Percentiles rank a stretch among this genome's conserved stretches.
These are phyloP conservation scores for Nasonia vitripennis DNA, from an alignment of 1,140 invertebrate genomes.

Conservation along the genomic window DNA sequence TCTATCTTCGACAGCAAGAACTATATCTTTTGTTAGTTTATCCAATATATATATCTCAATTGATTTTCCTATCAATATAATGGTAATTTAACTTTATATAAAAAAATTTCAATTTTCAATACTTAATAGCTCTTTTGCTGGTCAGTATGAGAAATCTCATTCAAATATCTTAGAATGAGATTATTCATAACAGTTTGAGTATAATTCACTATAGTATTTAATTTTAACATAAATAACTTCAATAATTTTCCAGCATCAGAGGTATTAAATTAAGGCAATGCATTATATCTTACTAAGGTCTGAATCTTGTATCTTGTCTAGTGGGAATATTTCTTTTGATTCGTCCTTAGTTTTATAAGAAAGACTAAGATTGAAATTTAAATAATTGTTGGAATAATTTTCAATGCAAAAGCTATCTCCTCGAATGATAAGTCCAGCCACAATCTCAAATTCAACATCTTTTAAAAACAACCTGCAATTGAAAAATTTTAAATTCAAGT, in stretches of 20 bases:
- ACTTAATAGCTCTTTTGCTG: conserved; percentile 33
- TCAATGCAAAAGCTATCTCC: conserved; percentile 50
- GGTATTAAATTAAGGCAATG: conserved; percentile 16
- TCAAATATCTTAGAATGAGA: background rate
- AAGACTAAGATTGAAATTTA: conserved; percentile 45
- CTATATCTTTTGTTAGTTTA: conserved; percentile 49
- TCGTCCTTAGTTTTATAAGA: conserved; percentile 43
- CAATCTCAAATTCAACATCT: conserved; percentile 48
- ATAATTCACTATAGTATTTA: background rate
- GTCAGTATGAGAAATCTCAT: background rate
- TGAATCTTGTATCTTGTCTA: conserved; percentile 40
- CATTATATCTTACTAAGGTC: conserved; percentile 41
- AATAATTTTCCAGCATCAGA: conserved; percentile 27
- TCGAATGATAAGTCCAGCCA: conserved; percentile 45
- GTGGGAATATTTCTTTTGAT: conserved; percentile 45
- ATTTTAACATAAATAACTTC: background rate
- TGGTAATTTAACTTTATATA: conserved; percentile 33
- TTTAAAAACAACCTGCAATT: conserved; percentile 48
- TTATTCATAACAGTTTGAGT: background rate
- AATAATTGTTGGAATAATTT: conserved; percentile 44
- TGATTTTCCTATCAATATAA: conserved; percentile 49
- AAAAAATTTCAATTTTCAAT: conserved; percentile 18
- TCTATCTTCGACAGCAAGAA: conserved; percentile 48
- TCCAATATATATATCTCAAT: conserved; percentile 49
- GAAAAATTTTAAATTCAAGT: conserved; percentile 30